These are phyloP conservation scores for Belgica antarctica DNA, from an alignment of 2,888 invertebrate genomes.

Conservation along the genomic window DNA sequence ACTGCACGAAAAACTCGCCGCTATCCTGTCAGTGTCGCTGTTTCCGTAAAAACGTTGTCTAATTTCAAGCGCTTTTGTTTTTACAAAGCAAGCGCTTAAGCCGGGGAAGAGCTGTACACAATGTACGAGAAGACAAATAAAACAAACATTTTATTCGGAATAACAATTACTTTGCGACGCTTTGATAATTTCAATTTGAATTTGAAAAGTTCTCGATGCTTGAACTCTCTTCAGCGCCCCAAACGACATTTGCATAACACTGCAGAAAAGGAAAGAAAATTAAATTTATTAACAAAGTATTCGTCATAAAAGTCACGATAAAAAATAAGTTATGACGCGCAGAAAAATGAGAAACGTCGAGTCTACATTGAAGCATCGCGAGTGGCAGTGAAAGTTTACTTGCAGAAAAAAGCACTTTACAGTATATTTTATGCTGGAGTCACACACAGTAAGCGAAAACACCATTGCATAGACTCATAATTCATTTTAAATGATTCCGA, in stretches of 20 bases:
- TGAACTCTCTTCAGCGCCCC: background rate
- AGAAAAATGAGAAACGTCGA: background rate
- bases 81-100: too few relatives aligned
- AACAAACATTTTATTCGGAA: background rate
- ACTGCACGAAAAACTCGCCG: too few relatives aligned
- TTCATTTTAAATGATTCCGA: slow-evolving; percentile 15
- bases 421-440: background rate
- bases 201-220: background rate
- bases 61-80: too few relatives aligned
- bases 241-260: slow-evolving; percentile 15
- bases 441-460: background rate
- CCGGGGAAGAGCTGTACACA: too few relatives aligned
- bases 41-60: too few relatives aligned
- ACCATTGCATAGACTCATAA: background rate
- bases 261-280: background rate
- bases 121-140: slow-evolving; percentile 9
- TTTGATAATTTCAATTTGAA: slow-evolving; percentile 21
- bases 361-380: background rate
- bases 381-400: slow-evolving; percentile 9
- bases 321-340: background rate
- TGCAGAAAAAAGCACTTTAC: too few relatives aligned
- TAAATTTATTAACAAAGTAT: background rate
- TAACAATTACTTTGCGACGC: slow-evolving; percentile 19
- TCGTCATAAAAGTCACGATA: slow-evolving; percentile 7
- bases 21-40: too few relatives aligned